Evolutionary conservation across 2,888 invertebrate genomes (phyloP).

Genomic region (Glaucopsyche alexis): DNA sequence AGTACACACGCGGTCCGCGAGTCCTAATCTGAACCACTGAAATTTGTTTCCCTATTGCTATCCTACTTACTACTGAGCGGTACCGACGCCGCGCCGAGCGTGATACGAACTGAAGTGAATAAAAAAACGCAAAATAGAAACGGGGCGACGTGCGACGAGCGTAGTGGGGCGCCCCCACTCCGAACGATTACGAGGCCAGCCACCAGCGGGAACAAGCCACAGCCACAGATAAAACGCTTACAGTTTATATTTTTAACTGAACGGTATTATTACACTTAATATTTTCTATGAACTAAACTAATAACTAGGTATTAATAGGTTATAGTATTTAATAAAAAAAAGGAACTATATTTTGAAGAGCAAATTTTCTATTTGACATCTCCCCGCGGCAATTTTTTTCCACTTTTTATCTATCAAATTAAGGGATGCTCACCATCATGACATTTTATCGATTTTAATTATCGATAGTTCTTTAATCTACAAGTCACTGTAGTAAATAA

Average conservation of each 20-base stretch:
- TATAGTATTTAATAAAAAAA: not conserved
- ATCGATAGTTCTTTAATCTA: not conserved
- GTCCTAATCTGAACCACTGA: constrained; percentile 53
- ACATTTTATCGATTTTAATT: not conserved
- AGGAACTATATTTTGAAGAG: too few species aligned
- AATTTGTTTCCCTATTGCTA: constrained; percentile 52
- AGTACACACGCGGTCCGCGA: constrained; percentile 51
- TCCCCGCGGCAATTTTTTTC: not conserved
- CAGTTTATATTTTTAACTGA: constrained; percentile 34
- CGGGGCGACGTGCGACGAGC: constrained; percentile 61
- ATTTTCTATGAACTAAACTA: not conserved
- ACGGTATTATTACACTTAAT: not conserved
- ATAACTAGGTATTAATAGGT: not conserved
- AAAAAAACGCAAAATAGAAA: constrained; percentile 79
- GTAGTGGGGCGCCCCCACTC: constrained; percentile 66
- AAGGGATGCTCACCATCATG: not conserved
- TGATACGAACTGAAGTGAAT: constrained; percentile 72
- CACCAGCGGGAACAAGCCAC: constrained; percentile 68
- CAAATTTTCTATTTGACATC: not conserved
- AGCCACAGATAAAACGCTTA: constrained; percentile 54
- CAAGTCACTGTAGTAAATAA: not conserved
- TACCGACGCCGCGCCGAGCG: constrained; percentile 58
- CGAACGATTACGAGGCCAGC: constrained; percentile 72
- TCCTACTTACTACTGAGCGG: constrained; percentile 58
- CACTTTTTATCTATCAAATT: not conserved